Evolutionary conservation across 1,140 invertebrate species (phyloP), one percentile per base, ranked within the genome.

Genomic region (Lordiphosa collinella): DNA sequence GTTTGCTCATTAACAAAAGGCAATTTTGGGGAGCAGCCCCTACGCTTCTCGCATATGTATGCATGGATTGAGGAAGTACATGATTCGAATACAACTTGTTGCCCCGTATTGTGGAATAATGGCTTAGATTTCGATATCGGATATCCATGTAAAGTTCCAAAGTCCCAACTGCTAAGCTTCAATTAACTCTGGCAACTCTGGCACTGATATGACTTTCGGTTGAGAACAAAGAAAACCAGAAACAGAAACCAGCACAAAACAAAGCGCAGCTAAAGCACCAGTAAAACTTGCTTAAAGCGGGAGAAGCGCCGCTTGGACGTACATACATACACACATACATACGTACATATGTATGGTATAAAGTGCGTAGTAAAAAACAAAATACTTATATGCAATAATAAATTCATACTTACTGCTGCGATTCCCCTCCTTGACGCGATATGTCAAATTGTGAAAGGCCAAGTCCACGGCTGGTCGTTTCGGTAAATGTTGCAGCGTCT

Each of bases 391-490:
- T 35, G 38, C 16, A 18, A 11, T 22, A 16, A 2, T 34, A 46
- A 49, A 13, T 14, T 14, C 10, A 16, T 88, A 95, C 94, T 95
- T 88, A 96, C 95, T 93, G 89, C 92, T 94, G 86, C 93, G 93
- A 63, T 92, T 92, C 60, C 94, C 94, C 78, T 96, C 95, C 71
- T 92, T 92, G n/a, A 98, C 96, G 56, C 92, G 94, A 89, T 97
- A 98, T 1, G 92, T 93, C 51, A 98, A 90, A 79, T 97, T 93
- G 11, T 92, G 92, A 89, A 97, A 98, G 48, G 94, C 95, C 87
- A 97, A 91, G 85, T 97, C 95, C 58, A 97, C 95, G 43, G 96
- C 94, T 35, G 94, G 95, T 76, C 96, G 92, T 86, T 95, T 93
- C 6, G 95, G 95, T 51, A 98, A 91, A 88, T 96, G 95, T 43